phyloP scores from a whole-genome alignment of 92 coral and sea anemone genomes.

The Metridium senile region DNA sequence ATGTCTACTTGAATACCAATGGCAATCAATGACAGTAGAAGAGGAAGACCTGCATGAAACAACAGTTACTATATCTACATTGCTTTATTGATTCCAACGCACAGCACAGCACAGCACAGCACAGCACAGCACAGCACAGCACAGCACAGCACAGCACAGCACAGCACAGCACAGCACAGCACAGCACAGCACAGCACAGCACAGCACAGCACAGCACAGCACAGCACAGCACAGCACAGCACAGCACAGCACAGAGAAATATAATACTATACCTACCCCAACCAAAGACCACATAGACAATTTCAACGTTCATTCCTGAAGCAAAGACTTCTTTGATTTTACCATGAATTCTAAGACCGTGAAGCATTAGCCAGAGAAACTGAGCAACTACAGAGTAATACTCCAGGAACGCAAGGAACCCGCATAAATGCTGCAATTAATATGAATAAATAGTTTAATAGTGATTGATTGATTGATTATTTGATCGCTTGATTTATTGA shows the following conservation, averaged over 20 bases:
- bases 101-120: constrained; percentile 27
- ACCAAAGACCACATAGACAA: constrained; percentile 84
- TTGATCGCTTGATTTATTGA: too few species aligned
- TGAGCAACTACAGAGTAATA: constrained; percentile 87
- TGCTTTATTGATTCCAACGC: neutral
- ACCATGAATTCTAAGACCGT: constrained; percentile 88
- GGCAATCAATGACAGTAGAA: constrained; percentile 72
- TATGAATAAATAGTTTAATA: neutral
- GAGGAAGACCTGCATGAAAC: constrained; percentile 53
- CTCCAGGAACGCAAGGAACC: constrained; percentile 83
- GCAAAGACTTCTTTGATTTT: constrained; percentile 79
- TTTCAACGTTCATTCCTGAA: constrained; percentile 76
- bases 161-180: constrained; percentile 37
- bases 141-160: constrained; percentile 44
- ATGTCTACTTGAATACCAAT: constrained; percentile 79
- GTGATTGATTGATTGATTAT: too few species aligned
- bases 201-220: constrained; percentile 40
- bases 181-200: constrained; percentile 39
- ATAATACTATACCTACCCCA: constrained; percentile 64
- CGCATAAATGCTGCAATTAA: constrained; percentile 73
- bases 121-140: constrained; percentile 45
- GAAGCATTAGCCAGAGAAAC: constrained; percentile 96
- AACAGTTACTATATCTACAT: too few species aligned
- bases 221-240: constrained; percentile 37
- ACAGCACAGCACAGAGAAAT: constrained; percentile 33